Base-by-base conservation (phyloP, 2,888 invertebrate genomes). In the Tryphoninae sp. region DNA sequence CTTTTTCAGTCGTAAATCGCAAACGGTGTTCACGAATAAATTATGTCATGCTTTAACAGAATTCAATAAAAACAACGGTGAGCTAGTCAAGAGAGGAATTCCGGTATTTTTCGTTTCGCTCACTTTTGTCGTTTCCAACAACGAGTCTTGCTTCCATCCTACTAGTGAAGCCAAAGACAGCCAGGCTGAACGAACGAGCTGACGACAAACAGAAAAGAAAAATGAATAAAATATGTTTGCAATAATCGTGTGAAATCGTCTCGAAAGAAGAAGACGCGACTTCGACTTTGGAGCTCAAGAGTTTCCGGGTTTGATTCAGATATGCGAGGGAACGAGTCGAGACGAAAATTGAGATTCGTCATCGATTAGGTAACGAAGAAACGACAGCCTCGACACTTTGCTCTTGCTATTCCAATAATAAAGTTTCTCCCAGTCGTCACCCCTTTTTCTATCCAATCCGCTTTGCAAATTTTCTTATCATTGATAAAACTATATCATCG, bases 391-490 rank as follows among this genome's bases (percentile, higher is more conserved):
- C 61, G 77, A 33, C 67, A 68, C 76, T 68, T 64, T 77, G 77
- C 49, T 73, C 77, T 81, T 77, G 61, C 49, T 62, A 55, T 73
- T 77, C 77, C 73, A 72, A 42, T 51, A 33, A 33, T 33, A 33
- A 33, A 33, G 33, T 33, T 33, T 6, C 33, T 33, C 33, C 33
- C 1, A 33, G 4, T 33, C 33, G 33, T 33, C 33, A 6, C 1
- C 33, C 33, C 33, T 33, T 33, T 33, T 33, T 33, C 33, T 1
- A 33, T 1, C 6, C 0, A 33, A 7, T 33, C 33, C 33, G 33
- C 33, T 7, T 33, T 6, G 6, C 4, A 33, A 33, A 33, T 33
- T 6, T 33, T 33, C 33, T 6, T 33, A 7, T 33, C 33, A 6
- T 33, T 1, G 33, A 33, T 33, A 33, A 33, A 33, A 33, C 33